Percentiles rank a stretch among this genome's conserved stretches.
Evolutionary conservation across 1,140 invertebrate species (phyloP).

Genomic region (Temnothorax nylanderi): DNA sequence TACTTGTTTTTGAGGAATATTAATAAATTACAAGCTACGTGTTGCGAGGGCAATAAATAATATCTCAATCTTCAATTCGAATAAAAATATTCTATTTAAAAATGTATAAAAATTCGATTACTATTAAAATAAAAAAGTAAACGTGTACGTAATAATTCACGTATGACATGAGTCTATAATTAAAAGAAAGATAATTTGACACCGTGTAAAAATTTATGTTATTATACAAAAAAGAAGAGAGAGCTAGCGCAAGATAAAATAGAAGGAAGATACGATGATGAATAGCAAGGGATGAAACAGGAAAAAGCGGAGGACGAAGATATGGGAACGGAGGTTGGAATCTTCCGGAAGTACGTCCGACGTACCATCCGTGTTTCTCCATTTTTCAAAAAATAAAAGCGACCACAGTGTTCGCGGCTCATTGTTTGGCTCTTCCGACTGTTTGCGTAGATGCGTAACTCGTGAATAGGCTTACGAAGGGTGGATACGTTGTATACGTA

Average conservation of each 20-base stretch:
- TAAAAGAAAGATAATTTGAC: slow-evolving; percentile 22
- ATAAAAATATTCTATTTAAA: background rate
- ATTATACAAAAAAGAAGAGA: slow-evolving; percentile 10
- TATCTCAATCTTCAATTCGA: background rate
- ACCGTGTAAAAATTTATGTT: slow-evolving; percentile 37
- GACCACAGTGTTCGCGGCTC: slow-evolving; percentile 74
- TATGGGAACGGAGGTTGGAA: slow-evolving; percentile 64
- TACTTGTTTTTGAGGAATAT: background rate
- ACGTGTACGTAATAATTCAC: background rate
- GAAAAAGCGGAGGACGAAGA: slow-evolving; percentile 55
- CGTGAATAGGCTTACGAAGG: slow-evolving; percentile 49
- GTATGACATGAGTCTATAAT: background rate
- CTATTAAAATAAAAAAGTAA: background rate
- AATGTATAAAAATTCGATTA: background rate
- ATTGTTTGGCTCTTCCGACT: slow-evolving; percentile 80
- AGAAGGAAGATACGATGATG: slow-evolving; percentile 52
- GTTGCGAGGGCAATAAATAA: background rate
- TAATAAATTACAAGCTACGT: background rate
- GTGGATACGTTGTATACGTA: slow-evolving; percentile 1
- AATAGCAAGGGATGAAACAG: slow-evolving; percentile 57
- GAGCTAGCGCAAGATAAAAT: slow-evolving; percentile 21
- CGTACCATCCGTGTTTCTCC: slow-evolving; percentile 77
- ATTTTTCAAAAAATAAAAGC: slow-evolving; percentile 85
- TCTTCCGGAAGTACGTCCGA: slow-evolving; percentile 83
- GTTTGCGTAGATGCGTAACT: slow-evolving; percentile 52